phyloP scores from a whole-genome alignment of 2,888 invertebrate species.

The Noctua janthe region DNA sequence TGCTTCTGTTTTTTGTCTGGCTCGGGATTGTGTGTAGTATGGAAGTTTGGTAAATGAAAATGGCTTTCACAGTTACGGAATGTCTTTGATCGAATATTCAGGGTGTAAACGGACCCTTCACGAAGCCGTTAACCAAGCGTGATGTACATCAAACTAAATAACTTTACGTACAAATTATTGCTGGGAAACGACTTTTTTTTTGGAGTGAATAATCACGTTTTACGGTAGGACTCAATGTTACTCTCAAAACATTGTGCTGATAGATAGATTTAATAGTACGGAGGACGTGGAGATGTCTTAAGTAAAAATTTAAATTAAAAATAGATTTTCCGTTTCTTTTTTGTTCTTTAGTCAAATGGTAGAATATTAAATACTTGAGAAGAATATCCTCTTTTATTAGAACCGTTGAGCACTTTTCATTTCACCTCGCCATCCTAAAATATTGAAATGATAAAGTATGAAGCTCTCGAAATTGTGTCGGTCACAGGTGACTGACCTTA shows the following conservation, averaged over 20 bases:
- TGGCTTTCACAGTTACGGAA: too few species aligned
- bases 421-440: background rate
- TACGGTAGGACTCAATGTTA: too few species aligned
- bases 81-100: background rate
- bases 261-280: too few species aligned
- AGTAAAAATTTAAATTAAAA: background rate
- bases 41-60: background rate
- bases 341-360: background rate
- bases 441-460: constrained; percentile 34
- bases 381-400: background rate
- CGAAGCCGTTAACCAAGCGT: too few species aligned
- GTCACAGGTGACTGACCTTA: constrained; percentile 47
- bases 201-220: too few species aligned
- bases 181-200: too few species aligned
- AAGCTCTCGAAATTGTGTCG: constrained; percentile 5
- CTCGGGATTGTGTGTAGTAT: background rate
- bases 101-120: too few species aligned
- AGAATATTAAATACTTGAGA: background rate
- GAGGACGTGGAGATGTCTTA: too few species aligned
- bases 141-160: too few species aligned
- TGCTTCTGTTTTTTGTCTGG: background rate
- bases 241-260: too few species aligned
- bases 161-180: too few species aligned
- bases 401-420: background rate
- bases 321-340: background rate